Evolutionary conservation across 2,888 invertebrate species (phyloP).

Genomic region (Malachius bipustulatus): DNA sequence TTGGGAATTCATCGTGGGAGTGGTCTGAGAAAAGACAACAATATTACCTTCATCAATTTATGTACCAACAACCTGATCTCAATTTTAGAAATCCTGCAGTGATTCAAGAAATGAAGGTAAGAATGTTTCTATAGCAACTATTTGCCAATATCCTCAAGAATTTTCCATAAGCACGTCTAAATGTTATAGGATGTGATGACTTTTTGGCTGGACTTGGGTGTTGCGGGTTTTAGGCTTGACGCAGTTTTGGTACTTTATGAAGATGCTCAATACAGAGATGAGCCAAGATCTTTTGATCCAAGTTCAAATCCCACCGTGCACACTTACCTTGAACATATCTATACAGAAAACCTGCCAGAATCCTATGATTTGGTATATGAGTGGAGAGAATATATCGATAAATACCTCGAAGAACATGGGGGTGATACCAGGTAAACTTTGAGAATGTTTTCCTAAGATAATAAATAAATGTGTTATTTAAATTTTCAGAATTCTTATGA

Average conservation of each 20-base stretch:
- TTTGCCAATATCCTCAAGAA: no score
- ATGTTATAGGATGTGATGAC: slow-evolving; percentile 47
- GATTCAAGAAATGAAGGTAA: slow-evolving; percentile 49
- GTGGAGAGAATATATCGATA: slow-evolving; percentile 51
- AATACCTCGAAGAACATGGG: slow-evolving; percentile 35
- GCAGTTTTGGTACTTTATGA: slow-evolving; percentile 47
- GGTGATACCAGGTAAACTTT: slow-evolving; percentile 34
- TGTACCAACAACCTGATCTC: slow-evolving; percentile 43
- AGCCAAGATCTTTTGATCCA: no score
- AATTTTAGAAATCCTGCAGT: slow-evolving; percentile 49
- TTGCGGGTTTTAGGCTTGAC: slow-evolving; percentile 79
- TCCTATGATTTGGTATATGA: slow-evolving; percentile 54
- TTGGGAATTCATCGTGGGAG: slow-evolving; percentile 28
- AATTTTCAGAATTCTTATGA: slow-evolving; percentile 57
- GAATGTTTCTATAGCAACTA: neutral
- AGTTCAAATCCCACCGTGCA: no score
- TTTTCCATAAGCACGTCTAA: no score
- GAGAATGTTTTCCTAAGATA: no score
- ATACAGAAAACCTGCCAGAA: slow-evolving; percentile 46
- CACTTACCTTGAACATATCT: slow-evolving; percentile 49
- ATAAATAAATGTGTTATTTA: no score
- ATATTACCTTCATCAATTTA: slow-evolving; percentile 67
- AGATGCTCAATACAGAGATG: slow-evolving; percentile 31
- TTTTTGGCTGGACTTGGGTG: slow-evolving; percentile 74
- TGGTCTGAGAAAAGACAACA: slow-evolving; percentile 51